A percentile compares a stretch with the other conserved stretches of the same genome.
Conservation (phyloP, 1,140 invertebrate genomes). For the Magallana ariakensis region DNA sequence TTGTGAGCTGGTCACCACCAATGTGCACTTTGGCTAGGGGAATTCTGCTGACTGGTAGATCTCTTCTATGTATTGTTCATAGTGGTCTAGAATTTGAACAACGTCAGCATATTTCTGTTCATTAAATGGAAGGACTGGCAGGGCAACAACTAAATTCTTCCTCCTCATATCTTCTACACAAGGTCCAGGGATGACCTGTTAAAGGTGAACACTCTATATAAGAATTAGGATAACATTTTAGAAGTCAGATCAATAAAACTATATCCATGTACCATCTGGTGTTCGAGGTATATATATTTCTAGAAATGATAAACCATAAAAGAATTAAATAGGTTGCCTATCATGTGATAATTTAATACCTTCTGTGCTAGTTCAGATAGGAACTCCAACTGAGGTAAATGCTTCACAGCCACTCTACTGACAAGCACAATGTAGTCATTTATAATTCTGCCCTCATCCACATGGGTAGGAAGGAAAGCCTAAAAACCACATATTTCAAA, state of each 20-base stretch:
- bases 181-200: not conserved
- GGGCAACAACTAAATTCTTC: not conserved
- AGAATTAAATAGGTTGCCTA: not conserved
- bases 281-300: not conserved
- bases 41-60: not conserved
- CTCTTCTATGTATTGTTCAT: not conserved
- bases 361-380: not conserved
- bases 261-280: not conserved
- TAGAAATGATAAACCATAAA: not conserved
- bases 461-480: not conserved
- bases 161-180: not conserved
- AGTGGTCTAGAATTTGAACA: constrained; percentile 24
- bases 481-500: not conserved
- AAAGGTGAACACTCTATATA: not conserved
- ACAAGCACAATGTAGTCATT: not conserved
- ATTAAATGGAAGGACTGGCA: constrained; percentile 13
- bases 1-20: constrained; percentile 20
- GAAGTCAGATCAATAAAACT: not conserved
- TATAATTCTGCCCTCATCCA: not conserved
- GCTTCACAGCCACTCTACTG: not conserved
- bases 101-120: constrained; percentile 36
- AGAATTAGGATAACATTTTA: not conserved
- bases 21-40: not conserved
- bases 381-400: not conserved
- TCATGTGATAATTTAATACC: not conserved